Evolutionary conservation across 2,797 vertebrate species (phyloP).

Genomic region (Sebastes ruberrimus): DNA sequence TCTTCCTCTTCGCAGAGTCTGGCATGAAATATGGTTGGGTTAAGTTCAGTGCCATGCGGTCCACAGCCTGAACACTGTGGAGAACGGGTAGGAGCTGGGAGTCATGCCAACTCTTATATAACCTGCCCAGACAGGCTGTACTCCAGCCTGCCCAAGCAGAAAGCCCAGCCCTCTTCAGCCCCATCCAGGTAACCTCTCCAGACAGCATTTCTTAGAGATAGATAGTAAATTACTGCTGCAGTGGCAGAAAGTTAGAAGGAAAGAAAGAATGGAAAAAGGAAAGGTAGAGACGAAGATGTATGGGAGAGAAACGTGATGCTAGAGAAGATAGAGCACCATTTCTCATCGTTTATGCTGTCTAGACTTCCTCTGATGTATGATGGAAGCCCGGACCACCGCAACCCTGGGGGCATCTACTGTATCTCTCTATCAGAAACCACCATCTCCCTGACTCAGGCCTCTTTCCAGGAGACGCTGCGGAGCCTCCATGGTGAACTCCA

Average conservation of each 20-base stretch:
- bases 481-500: slow-evolving; percentile 71
- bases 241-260: neutral
- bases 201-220: neutral
- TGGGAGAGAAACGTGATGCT: slow-evolving; percentile 10
- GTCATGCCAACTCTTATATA: slow-evolving; percentile 60
- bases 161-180: slow-evolving; percentile 1
- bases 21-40: slow-evolving; percentile 44
- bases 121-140: slow-evolving; percentile 37
- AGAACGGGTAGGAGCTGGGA: slow-evolving; percentile 12
- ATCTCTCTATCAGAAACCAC: slow-evolving; percentile 65
- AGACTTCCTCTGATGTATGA: slow-evolving; percentile 63
- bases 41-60: slow-evolving; percentile 54
- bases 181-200: slow-evolving; percentile 25
- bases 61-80: slow-evolving; percentile 15
- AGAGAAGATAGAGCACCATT: slow-evolving; percentile 9
- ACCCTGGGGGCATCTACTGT: slow-evolving; percentile 44
- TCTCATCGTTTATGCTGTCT: slow-evolving; percentile 55
- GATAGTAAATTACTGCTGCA: neutral
- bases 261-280: neutral
- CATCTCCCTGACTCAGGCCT: slow-evolving; percentile 56
- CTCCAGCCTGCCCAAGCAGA: slow-evolving; percentile 1
- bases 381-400: slow-evolving; percentile 45
- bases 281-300: neutral
- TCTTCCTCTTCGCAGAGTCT: slow-evolving; percentile 44
- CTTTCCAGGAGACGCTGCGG: slow-evolving; percentile 76